A percentile compares a stretch with the other conserved stretches of the same genome.
Conservation (phyloP, 2,113 vertebrate species). For the Colossoma macropomum region DNA sequence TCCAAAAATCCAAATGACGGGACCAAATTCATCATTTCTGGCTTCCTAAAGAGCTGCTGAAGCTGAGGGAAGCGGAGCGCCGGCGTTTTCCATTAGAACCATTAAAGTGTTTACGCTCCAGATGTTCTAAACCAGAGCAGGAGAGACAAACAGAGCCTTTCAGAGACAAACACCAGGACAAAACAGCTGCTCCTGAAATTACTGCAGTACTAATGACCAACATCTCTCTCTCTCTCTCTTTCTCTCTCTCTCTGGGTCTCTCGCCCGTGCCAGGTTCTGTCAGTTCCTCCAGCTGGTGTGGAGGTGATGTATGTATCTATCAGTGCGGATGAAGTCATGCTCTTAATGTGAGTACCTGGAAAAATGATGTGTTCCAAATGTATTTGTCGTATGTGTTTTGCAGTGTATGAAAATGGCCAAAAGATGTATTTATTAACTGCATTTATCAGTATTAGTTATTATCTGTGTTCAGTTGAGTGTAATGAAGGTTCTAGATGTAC, state of each 20-base stretch:
- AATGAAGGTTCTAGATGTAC: too few species aligned
- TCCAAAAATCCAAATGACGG: too few species aligned
- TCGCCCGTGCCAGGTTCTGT: neutral
- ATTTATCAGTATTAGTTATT: too few species aligned
- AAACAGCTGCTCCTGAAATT: conserved; percentile 44
- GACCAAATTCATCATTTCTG: too few species aligned
- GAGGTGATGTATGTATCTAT: conserved; percentile 52
- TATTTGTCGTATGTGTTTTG: too few species aligned
- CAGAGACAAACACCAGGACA: conserved; percentile 19
- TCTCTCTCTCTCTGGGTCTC: neutral
- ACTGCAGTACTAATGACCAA: conserved; percentile 26
- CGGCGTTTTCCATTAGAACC: neutral
- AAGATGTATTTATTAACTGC: too few species aligned
- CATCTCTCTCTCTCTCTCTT: conserved; percentile 4
- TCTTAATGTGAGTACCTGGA: neutral
- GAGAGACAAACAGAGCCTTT: conserved; percentile 36
- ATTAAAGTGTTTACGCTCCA: conserved; percentile 3
- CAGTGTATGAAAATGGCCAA: too few species aligned
- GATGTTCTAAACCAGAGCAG: conserved; percentile 25
- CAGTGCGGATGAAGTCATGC: conserved; percentile 3
- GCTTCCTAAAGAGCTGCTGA: neutral
- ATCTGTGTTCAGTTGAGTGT: too few species aligned
- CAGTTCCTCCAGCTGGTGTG: conserved; percentile 42
- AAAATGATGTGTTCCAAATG: too few species aligned
- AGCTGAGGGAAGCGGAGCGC: neutral